These are phyloP conservation scores for Sinocyclocheilus maitianheensis DNA, from an alignment of 2,113 vertebrate species.

Conservation along the genomic window DNA sequence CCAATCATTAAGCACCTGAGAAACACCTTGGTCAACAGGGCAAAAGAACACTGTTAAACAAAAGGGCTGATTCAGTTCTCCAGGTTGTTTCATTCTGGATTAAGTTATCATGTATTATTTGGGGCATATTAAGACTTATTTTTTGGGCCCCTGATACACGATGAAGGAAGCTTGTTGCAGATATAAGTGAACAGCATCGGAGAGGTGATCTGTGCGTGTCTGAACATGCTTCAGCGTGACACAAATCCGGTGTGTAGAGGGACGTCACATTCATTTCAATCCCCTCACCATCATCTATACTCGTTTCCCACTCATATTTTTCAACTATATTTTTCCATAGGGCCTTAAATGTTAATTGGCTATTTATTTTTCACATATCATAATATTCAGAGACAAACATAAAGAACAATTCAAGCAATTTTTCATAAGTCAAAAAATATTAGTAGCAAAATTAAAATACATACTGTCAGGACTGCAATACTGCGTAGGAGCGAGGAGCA, in stretches of 20 bases:
- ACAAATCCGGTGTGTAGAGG: constrained; percentile 24
- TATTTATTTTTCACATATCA: neutral
- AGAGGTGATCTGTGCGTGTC: constrained; percentile 33
- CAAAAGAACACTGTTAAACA: neutral
- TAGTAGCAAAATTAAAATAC: neutral
- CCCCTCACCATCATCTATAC: neutral
- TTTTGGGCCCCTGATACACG: neutral
- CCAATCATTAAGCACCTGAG: constrained; percentile 30
- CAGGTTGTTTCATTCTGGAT: neutral
- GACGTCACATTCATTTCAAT: neutral
- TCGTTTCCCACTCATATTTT: neutral
- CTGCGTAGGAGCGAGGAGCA: no score
- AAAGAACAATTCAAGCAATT: neutral
- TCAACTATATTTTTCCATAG: neutral
- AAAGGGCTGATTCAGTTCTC: no score
- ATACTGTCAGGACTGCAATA: no score
- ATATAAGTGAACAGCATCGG: neutral
- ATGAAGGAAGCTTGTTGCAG: neutral
- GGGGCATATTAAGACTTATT: neutral
- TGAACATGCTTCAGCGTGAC: constrained; percentile 36
- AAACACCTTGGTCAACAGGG: constrained; percentile 16
- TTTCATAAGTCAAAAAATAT: neutral
- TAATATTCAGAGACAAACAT: neutral
- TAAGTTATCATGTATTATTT: neutral
- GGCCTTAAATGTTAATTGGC: neutral